Conservation (phyloP, 64 coral and sea anemone species). For the Actinia tenebrosa region DNA sequence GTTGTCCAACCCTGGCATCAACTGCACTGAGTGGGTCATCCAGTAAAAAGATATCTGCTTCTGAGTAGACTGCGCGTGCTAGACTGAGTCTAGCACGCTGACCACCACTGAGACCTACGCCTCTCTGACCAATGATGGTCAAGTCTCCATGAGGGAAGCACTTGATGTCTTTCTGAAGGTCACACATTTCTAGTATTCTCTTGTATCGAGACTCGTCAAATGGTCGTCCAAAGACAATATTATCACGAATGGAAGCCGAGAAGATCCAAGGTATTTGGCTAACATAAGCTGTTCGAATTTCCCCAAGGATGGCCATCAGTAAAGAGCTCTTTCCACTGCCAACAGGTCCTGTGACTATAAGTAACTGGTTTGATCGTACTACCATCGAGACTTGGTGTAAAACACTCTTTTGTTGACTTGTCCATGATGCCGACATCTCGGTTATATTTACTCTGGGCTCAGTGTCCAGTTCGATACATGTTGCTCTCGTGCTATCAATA, state of each 20-base stretch:
- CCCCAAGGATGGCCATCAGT: conserved; percentile 12
- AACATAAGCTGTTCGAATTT: conserved; percentile 21
- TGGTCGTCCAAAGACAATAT: conserved; percentile 3
- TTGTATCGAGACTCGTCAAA: conserved; percentile 19
- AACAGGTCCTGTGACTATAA: neutral
- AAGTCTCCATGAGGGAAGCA: neutral
- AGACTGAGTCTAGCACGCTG: too few relatives aligned
- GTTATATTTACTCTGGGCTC: neutral
- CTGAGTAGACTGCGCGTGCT: too few relatives aligned
- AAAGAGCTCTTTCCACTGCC: conserved; percentile 41
- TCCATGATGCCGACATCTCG: neutral
- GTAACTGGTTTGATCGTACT: neutral
- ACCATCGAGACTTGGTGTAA: neutral
- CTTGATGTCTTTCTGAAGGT: conserved; percentile 32
- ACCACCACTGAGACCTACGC: too few relatives aligned
- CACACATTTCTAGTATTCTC: conserved; percentile 24
- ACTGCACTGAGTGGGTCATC: neutral
- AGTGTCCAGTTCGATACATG: neutral
- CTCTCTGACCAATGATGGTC: neutral
- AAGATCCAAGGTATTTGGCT: neutral
- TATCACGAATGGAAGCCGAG: too few relatives aligned
- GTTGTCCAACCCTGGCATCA: neutral
- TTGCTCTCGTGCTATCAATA: neutral
- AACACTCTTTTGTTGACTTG: neutral
- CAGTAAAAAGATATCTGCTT: neutral